Evolutionary conservation across 2,113 vertebrate species (phyloP).

Genomic region (Asarcornis scutulata): DNA sequence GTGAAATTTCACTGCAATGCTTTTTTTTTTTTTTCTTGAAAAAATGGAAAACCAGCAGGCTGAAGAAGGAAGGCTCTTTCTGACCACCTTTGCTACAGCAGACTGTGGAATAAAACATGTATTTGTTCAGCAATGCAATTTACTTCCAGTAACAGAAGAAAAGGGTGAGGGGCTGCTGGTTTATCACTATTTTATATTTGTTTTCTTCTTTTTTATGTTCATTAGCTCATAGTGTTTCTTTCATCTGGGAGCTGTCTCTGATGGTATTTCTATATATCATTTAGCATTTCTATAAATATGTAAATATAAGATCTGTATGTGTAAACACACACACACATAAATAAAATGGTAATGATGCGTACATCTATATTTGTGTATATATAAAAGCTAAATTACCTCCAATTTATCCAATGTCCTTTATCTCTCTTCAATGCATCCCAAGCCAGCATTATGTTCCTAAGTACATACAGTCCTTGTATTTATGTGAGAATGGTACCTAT

Average conservation of each 20-base stretch:
- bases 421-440: background rate
- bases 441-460: background rate
- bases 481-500: slow-evolving; percentile 4
- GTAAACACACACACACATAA: slow-evolving; percentile 55
- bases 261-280: slow-evolving; percentile 19
- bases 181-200: slow-evolving; percentile 24
- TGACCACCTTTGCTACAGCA: background rate
- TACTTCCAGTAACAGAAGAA: background rate
- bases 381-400: slow-evolving; percentile 55
- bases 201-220: slow-evolving; percentile 12
- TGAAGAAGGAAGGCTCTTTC: background rate
- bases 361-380: slow-evolving; percentile 43
- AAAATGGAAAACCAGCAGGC: background rate
- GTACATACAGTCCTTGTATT: background rate
- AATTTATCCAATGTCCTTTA: slow-evolving; percentile 30
- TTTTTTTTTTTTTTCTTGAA: background rate
- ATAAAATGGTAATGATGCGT: slow-evolving; percentile 62
- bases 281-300: slow-evolving; percentile 49
- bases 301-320: slow-evolving; percentile 54
- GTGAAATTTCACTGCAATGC: background rate
- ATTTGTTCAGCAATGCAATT: slow-evolving; percentile 10
- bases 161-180: slow-evolving; percentile 7
- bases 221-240: background rate
- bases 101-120: background rate
- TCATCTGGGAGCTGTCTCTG: slow-evolving; percentile 24